Evolutionary conservation across 2,797 vertebrate species (phyloP), one percentile per base, ranked within the genome.

Genomic region (Pangasius djambal): DNA sequence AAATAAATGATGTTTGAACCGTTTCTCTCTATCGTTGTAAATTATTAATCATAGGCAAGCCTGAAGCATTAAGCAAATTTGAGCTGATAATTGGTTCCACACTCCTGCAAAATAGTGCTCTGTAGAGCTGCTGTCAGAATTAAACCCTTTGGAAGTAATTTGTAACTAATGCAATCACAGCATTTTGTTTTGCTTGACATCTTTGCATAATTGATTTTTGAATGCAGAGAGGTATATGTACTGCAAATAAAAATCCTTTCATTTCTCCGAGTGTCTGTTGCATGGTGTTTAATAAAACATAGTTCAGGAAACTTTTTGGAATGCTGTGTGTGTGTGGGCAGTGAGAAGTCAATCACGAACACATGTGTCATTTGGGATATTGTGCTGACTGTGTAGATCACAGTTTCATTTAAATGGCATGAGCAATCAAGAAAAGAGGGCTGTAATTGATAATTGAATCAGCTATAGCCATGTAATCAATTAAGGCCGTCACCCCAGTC

Each of bases 371-470:
- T 82, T 70, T 31, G 72, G 31, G 37, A 25, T 28, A 57, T 31
- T 88, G 67, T 88, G 79, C 79, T 83, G 87, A 61, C 79, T 6
- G 0, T 72, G 65, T 55, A 34, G 28, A 74, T 88, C 55, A 44
- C 40, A 18, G 34, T 59, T 59, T 70, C 15, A 81, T 70, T 85
- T 79, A 87, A 87, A 87, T 75, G 37, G 44, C 31, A 52, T 55
- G 44, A 22, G 88, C 67, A 63, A 63, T 86, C 75, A 18, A n/a
- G 77, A 59, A 70, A 72, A 85, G n/a, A 84, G 37, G 61, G 59
- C 88, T 93, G 87, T 94, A 94, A 96, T 94, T 95, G 94, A 95
- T 96, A 94, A 96, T 95, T 95, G 92, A 95, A 95, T 94, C 86
- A 90, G 93, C 92, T 93, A 93, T 94, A 89, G 90, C 92, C 93